phyloP scores from a whole-genome alignment of 2,888 invertebrate genomes.

The Heliconius ismenius region DNA sequence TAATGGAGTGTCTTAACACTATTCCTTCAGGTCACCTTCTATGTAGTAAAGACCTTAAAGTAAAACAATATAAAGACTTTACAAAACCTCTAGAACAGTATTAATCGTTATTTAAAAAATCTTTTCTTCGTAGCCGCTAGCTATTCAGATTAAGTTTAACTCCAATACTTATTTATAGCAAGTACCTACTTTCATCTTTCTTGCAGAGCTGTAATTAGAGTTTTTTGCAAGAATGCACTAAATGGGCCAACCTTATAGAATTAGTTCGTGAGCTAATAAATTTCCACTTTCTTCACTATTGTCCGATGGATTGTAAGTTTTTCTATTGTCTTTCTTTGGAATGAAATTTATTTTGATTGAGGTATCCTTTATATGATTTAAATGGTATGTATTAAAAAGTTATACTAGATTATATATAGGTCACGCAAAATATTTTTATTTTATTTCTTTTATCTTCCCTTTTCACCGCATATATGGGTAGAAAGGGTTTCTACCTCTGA shows the following conservation, averaged over 20 bases:
- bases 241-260: constrained; percentile 28
- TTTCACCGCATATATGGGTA: too few relatives aligned
- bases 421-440: too few relatives aligned
- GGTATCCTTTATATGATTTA: background rate
- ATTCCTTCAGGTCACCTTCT: too few relatives aligned
- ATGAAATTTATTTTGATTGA: background rate
- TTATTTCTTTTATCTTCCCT: too few relatives aligned
- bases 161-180: constrained; percentile 26
- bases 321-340: background rate
- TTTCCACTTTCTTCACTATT: constrained; percentile 20
- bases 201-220: constrained; percentile 15
- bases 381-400: background rate
- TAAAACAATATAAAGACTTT: background rate
- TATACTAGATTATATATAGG: too few relatives aligned
- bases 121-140: constrained; percentile 18
- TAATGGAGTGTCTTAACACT: too few relatives aligned
- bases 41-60: too few relatives aligned
- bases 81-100: background rate
- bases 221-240: constrained; percentile 35
- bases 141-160: constrained; percentile 22
- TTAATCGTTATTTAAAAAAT: constrained; percentile 34
- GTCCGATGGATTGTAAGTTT: constrained; percentile 8
- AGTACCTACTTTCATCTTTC: constrained; percentile 20
- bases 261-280: constrained; percentile 30
- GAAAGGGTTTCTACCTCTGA: too few relatives aligned